Base-by-base conservation (phyloP, 2,113 vertebrate genomes). In the Numida meleagris region DNA sequence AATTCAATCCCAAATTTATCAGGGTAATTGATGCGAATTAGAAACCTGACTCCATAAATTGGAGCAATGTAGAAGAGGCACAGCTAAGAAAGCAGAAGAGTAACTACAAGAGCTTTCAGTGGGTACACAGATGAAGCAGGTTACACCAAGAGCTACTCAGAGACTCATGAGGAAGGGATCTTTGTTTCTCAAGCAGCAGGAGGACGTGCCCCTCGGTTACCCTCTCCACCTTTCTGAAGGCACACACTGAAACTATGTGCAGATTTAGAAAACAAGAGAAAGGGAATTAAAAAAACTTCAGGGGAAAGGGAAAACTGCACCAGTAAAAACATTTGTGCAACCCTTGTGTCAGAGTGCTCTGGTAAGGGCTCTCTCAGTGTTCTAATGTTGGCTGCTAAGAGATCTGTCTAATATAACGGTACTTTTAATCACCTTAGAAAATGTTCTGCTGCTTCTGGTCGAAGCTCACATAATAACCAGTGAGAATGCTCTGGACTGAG, bases 11-110 rank as follows among this genome's bases (percentile, higher is more conserved):
- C 0, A 85, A 94, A 90, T 78, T 53, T 89, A 86, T 12, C 53
- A 59, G 45, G 31, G 73, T 66, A 76, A 84, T 51, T 53, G 86
- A 92, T 85, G 89, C 84, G 87, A 91, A 93, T 82, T 5, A 92
- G 83, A 33, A 93, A 81, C 24, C 0, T 38, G 70, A 82, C 50
- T 58, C 80, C 61, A 73, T 58, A 29, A 74, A 84, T 5, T 36
- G 76, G 68, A 92, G 34, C 4, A 18, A 40, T 8, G 82, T 31
- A 65, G 80, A 46, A 84, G 74, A 59, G 13, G 7, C 2, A 36
- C 12, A 86, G 88, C 55, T 27, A 71, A 4, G 29, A 34, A 88
- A 62, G 3, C 62, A 85, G 74, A 72, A 48, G 75, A 88, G 80
- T 71, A 77, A 73, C 72, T 36, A 4, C 82, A 38, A 14, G 76